Percentiles rank a stretch among this genome's conserved stretches.
Evolutionary conservation across 2,888 invertebrate genomes (phyloP).

Genomic region (Ommatoiulus sabulosus): DNA sequence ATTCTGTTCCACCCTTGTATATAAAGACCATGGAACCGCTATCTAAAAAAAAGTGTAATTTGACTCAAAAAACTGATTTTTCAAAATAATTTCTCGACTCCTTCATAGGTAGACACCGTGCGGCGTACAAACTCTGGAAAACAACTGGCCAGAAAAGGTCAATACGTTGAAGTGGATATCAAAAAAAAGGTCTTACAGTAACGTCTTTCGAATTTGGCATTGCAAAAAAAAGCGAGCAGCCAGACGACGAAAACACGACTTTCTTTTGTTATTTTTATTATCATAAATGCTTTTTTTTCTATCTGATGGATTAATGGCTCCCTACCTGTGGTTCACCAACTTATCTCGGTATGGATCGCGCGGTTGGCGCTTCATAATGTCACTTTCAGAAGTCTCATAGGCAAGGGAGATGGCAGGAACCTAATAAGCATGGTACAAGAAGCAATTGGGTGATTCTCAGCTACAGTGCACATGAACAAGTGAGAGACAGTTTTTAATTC

Average conservation of each 20-base stretch:
- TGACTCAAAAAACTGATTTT: neutral
- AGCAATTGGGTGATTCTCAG: conserved; percentile 53
- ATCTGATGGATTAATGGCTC: conserved; percentile 52
- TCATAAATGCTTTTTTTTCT: neutral
- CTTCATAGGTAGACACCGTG: conserved; percentile 26
- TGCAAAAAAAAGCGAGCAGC: conserved; percentile 38
- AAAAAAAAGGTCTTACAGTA: neutral
- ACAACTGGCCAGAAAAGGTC: neutral
- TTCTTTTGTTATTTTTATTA: neutral
- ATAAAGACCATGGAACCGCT: neutral
- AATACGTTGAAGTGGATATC: neutral
- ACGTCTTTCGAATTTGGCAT: conserved; percentile 47
- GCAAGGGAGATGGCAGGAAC: conserved; percentile 80
- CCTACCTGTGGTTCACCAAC: conserved; percentile 74
- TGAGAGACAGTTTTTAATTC: conserved; percentile 45
- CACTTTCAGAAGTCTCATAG: conserved; percentile 78
- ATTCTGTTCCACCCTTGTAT: neutral
- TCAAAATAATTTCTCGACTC: neutral
- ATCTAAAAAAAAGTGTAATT: neutral
- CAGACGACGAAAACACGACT: conserved; percentile 48
- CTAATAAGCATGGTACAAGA: conserved; percentile 69
- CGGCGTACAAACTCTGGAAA: neutral
- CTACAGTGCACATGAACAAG: conserved; percentile 51
- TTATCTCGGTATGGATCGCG: conserved; percentile 75
- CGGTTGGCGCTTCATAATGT: conserved; percentile 78